Evolutionary conservation across 2,888 invertebrate genomes (phyloP), one percentile per base, ranked within the genome.

Genomic region (Loripinus fragilis): DNA sequence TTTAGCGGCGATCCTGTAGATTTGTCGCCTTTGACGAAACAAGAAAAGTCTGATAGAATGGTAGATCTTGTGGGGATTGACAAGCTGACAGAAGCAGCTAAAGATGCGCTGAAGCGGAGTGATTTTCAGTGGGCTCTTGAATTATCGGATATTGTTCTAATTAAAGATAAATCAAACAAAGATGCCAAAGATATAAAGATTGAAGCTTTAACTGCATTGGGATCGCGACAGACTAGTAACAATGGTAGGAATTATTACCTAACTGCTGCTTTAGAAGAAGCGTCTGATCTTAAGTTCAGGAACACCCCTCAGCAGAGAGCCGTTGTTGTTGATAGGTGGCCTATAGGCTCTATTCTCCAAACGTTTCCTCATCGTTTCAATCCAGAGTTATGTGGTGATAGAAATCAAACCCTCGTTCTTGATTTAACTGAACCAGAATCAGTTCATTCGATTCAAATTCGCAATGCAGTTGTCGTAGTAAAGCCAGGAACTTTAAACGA

Each of bases 111-210:
- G 17, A 70, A 81, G 15, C 71, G 81, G 3, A 71, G 81, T n/a
- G 90, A 91, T 70, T 86, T 82, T 65, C 89, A 89, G 69, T 91
- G 91, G 91, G 88, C 89, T 17, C 79, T 91, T 35, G 88, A 90
- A 76, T 74, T 91, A 10, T 83, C 87, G 1, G 83, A 87, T 0
- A 77, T 86, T 68, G 80, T 87, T 0, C 48, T 86, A 12, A 68
- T 71, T 25, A 66, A 77, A 17, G 79, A 87, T 68, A 75, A 84
- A 28, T 42, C 66, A 55, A 72, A 89, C 42, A 71, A 48, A 20
- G 52, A 74, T 20, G 90, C 90, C 15, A 86, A 78, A 65, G 76
- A 85, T 50, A 65, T 90, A 2, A 87, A 89, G 48, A 66, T 87
- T 8, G 81, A 86, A 41, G 76, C 87, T n/a, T 80, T 91, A 28